These are phyloP conservation scores for Labia minor DNA, from an alignment of 2,888 invertebrate species.

Conservation along the genomic window DNA sequence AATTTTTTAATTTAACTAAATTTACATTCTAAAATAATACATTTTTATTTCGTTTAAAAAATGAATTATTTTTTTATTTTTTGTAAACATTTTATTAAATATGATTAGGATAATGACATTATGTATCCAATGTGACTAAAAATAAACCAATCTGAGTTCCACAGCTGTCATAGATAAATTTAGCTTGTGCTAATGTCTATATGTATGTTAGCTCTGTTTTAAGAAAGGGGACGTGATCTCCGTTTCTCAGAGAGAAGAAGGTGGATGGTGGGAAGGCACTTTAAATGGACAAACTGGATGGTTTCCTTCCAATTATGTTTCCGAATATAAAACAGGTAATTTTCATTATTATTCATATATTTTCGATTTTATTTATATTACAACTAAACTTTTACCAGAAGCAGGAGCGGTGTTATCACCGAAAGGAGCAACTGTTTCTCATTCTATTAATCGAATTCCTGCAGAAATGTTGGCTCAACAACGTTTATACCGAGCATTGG, in stretches of 20 bases:
- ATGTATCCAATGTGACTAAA: constrained; percentile 2
- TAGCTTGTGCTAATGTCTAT: constrained; percentile 15
- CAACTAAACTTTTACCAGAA: neutral
- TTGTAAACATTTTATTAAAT: constrained; percentile 14
- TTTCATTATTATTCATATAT: neutral
- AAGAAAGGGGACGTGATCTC: constrained; percentile 93
- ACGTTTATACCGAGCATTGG: constrained; percentile 71
- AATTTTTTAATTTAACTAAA: no score
- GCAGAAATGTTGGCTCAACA: constrained; percentile 37
- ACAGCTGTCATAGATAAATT: constrained; percentile 8
- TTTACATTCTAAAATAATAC: neutral
- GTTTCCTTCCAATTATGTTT: constrained; percentile 97
- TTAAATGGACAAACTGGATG: constrained; percentile 90
- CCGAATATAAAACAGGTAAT: constrained; percentile 64
- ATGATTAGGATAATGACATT: constrained; percentile 15
- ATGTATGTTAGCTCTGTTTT: constrained; percentile 64
- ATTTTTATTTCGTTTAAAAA: neutral
- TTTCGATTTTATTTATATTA: neutral
- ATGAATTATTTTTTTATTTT: neutral
- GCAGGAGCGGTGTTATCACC: neutral
- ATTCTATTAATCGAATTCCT: constrained; percentile 22
- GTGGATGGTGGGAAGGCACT: constrained; percentile 99
- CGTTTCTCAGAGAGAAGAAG: constrained; percentile 89
- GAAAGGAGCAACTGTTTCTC: neutral
- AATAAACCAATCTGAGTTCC: constrained; percentile 13